phyloP scores from a whole-genome alignment of 23 tunicate species.

The Ciona savignyi region DNA sequence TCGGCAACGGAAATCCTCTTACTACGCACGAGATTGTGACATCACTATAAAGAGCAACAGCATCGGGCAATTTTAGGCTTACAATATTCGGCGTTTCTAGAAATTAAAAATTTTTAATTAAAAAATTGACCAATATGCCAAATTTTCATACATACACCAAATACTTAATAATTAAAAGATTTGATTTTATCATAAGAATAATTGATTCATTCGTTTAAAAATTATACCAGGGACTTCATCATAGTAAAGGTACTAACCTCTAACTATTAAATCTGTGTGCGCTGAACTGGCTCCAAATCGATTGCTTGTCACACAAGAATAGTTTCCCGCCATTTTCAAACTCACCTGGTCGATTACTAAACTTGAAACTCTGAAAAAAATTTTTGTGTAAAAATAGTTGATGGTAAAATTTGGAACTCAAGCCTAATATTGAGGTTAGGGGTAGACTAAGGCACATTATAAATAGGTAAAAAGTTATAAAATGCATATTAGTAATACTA shows the following conservation, averaged over 20 bases:
- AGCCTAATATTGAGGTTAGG: too few species aligned
- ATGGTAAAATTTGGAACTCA: too few species aligned
- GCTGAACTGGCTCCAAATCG: conserved; percentile 7
- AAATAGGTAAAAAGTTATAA: too few species aligned
- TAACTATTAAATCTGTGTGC: conserved; percentile 6
- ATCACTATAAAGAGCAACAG: neutral
- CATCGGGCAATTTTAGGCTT: neutral
- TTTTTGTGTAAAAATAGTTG: neutral
- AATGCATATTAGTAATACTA: too few species aligned
- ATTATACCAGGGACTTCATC: too few species aligned
- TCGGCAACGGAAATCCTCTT: conserved; percentile 37
- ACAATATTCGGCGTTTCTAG: neutral
- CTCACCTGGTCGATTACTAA: conserved; percentile 5
- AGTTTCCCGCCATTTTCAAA: conserved; percentile 20
- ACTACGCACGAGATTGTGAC: conserved; percentile 11
- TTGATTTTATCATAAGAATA: too few species aligned
- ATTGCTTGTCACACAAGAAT: conserved; percentile 32
- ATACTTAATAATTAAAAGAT: too few species aligned
- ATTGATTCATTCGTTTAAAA: neutral
- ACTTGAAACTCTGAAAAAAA: neutral
- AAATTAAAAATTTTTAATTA: too few species aligned
- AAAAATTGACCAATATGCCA: too few species aligned
- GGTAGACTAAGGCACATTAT: too few species aligned
- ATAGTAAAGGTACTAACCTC: conserved; percentile 6
- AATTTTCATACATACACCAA: too few species aligned